Evolutionary conservation across 2,888 invertebrate species (phyloP), one percentile per base, ranked within the genome.

Genomic region (Cheilosia pagana): DNA sequence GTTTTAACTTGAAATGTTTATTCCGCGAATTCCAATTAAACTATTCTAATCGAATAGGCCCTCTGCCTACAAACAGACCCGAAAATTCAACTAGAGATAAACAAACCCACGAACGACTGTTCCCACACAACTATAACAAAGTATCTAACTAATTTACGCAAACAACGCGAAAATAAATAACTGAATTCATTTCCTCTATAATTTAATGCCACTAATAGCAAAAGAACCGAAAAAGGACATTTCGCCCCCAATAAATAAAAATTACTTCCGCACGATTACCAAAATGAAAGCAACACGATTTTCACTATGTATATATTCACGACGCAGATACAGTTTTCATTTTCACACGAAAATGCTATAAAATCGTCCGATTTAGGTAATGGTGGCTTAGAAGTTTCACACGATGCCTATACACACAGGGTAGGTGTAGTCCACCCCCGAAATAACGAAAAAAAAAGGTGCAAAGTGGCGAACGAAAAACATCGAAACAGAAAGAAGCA

Each of bases 201-300:
- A 60, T 60, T 62, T 52, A 52, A 52, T 52, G 41, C 21, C 52
- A 39, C 28, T 21, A 25, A 45, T 16, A 45, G 45, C 45, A 19
- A 41, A 67, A 45, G 19, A 16, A 53, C 41, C 52, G 19, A 53
- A 48, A 63, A 48, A 67, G 12, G 65, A 53, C 65, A 60, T 50
- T 41, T 45, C 45, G 8, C 45, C n/a, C 16, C 45, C 45, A 45
- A 45, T 57, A 59, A 70, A 45, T 41, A 72, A 55, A 50, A 55
- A 57, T 48, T 63, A 25, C 45, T 74, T 63, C 35, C 65, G 55
- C 63, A 65, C 55, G 45, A 74, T 74, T 74, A 55, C 65, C 48
- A 1, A 52, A 71, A 60, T 72, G 41, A 59, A 67, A 12, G 25
- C 50, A 14, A 41, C 53, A 12, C 35, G 52, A 63, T 63, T 62